Evolutionary conservation across 2,797 vertebrate genomes (phyloP).

Genomic region (Phaenicophaeus curvirostris): DNA sequence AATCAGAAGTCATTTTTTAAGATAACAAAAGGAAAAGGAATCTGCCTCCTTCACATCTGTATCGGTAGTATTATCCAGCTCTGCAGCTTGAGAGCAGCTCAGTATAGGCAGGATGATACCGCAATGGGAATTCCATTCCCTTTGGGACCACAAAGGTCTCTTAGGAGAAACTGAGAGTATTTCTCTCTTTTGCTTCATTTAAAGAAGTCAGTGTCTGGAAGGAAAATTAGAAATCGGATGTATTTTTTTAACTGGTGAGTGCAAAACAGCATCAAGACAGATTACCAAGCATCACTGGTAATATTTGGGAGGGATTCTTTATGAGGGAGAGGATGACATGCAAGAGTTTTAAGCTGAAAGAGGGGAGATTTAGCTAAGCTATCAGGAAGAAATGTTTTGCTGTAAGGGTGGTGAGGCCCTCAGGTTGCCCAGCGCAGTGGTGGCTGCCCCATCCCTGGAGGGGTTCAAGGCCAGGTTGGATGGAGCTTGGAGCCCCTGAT

Average conservation of each 20-base stretch:
- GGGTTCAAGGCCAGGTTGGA: too few species aligned
- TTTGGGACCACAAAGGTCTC: not conserved
- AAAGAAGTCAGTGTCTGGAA: not conserved
- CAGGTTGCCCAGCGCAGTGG: too few species aligned
- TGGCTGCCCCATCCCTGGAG: too few species aligned
- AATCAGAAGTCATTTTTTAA: not conserved
- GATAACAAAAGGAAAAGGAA: not conserved
- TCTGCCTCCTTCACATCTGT: not conserved
- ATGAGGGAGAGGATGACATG: too few species aligned
- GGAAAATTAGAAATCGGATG: not conserved
- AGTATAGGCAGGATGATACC: not conserved
- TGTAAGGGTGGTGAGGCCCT: too few species aligned
- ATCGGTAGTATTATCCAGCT: not conserved
- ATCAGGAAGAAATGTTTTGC: too few species aligned
- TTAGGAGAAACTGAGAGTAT: not conserved
- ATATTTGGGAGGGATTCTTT: too few species aligned
- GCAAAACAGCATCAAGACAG: not conserved
- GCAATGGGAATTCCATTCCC: not conserved
- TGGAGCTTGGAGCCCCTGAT: too few species aligned
- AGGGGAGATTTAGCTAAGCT: too few species aligned
- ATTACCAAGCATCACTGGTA: not conserved
- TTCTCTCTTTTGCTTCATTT: not conserved
- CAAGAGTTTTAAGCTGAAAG: too few species aligned
- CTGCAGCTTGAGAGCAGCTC: not conserved
- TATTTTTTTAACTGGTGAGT: not conserved